Evolutionary conservation across 2,888 invertebrate genomes (phyloP).

Genomic region (Tenthredo livida): DNA sequence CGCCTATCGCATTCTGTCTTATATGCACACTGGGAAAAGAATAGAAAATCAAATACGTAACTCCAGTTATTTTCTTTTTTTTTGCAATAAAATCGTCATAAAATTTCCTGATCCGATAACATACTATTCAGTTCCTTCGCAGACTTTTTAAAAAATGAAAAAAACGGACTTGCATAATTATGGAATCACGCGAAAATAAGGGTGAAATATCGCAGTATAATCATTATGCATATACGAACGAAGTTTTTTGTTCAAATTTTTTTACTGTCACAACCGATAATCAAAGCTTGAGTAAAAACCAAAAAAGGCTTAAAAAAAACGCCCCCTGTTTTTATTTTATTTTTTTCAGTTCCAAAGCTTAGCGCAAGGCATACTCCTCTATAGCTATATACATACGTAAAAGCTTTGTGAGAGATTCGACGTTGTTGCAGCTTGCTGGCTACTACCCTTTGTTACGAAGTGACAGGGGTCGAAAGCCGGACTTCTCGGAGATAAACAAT

Average conservation of each 20-base stretch:
- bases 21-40: neutral
- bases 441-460: conserved; percentile 37
- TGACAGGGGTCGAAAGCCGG: conserved; percentile 45
- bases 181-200: neutral
- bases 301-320: neutral
- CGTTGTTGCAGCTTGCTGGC: conserved; percentile 23
- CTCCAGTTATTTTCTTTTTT: neutral
- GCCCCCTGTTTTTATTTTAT: neutral
- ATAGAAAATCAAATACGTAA: neutral
- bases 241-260: neutral
- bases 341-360: neutral
- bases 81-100: neutral
- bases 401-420: conserved; percentile 31
- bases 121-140: neutral
- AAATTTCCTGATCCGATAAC: neutral
- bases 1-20: neutral
- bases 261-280: neutral
- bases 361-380: neutral
- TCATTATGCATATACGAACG: too few species aligned
- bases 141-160: neutral
- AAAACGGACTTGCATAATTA: neutral
- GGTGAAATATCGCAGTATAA: too few species aligned
- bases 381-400: neutral
- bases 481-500: conserved; percentile 52
- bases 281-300: too few species aligned